A percentile compares a stretch with the other conserved stretches of the same genome.
These are phyloP conservation scores for Eulacestoma nigropectus DNA, from an alignment of 2,113 vertebrate species.

Conservation along the genomic window DNA sequence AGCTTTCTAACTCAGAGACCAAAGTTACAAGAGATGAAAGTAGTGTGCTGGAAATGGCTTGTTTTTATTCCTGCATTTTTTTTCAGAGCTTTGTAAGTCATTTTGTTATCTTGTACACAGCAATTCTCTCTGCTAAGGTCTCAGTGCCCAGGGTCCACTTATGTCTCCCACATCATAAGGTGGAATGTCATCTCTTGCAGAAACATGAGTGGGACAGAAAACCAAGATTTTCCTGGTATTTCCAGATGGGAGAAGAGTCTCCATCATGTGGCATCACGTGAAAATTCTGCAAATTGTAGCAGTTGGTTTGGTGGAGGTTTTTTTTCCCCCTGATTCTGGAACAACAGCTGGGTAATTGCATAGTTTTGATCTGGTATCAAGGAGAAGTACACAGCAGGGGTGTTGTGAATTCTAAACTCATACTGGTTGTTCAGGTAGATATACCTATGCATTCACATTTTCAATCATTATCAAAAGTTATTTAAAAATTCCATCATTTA, in stretches of 20 bases:
- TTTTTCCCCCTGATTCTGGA: background rate
- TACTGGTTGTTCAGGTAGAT: background rate
- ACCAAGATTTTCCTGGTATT: background rate
- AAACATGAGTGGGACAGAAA: background rate
- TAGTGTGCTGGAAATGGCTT: background rate
- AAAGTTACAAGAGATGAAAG: background rate
- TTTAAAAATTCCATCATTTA: background rate
- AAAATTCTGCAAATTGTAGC: background rate
- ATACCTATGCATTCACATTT: background rate
- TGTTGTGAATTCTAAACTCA: background rate
- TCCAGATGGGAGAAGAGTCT: background rate
- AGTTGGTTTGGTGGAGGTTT: accelerated
- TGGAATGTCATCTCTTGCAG: background rate
- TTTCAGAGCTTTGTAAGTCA: background rate
- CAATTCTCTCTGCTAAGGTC: background rate
- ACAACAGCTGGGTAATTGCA: background rate
- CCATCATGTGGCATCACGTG: accelerated
- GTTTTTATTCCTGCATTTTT: background rate
- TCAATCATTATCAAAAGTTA: background rate
- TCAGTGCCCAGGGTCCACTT: background rate
- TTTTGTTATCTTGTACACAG: background rate
- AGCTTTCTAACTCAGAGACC: background rate
- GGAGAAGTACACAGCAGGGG: background rate
- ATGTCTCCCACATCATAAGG: accelerated
- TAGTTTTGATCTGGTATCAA: background rate